Conservation (phyloP, 2,113 vertebrate species). For the Aleadryas rufinucha region DNA sequence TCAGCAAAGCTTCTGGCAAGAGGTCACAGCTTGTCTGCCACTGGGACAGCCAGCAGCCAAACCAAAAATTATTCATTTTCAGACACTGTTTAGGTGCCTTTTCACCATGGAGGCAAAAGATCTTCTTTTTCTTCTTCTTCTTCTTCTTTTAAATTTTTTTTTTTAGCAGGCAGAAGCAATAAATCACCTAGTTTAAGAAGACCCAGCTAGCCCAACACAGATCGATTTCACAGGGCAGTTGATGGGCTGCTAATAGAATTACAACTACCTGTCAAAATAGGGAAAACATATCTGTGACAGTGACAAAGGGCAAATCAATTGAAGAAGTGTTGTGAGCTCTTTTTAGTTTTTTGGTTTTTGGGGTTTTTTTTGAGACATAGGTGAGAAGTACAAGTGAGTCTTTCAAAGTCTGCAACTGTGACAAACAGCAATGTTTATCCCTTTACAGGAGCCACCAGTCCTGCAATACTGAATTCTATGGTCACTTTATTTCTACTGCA, state of each 20-base stretch:
- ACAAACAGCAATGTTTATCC: slow-evolving; percentile 23
- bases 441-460: not conserved
- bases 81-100: slow-evolving; percentile 61
- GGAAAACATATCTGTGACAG: slow-evolving; percentile 77
- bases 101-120: slow-evolving; percentile 35
- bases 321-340: slow-evolving; percentile 44
- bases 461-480: not conserved
- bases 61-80: slow-evolving; percentile 75
- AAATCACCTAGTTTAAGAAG: slow-evolving; percentile 82
- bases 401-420: slow-evolving; percentile 14
- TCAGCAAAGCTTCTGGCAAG: slow-evolving; percentile 75
- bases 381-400: slow-evolving; percentile 39
- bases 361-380: not conserved
- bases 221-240: slow-evolving; percentile 77
- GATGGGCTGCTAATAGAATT: slow-evolving; percentile 83
- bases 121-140: not conserved
- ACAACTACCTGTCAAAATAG: slow-evolving; percentile 83
- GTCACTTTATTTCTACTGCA: not conserved
- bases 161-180: slow-evolving; percentile 77
- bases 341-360: not conserved
- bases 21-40: slow-evolving; percentile 74
- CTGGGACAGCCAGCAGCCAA: slow-evolving; percentile 34
- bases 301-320: slow-evolving; percentile 82
- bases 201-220: slow-evolving; percentile 68
- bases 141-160: slow-evolving; percentile 7